A percentile compares a stretch with the other conserved stretches of the same genome.
Evolutionary conservation across 2,113 vertebrate genomes (phyloP).

Genomic region (Zeus faber): DNA sequence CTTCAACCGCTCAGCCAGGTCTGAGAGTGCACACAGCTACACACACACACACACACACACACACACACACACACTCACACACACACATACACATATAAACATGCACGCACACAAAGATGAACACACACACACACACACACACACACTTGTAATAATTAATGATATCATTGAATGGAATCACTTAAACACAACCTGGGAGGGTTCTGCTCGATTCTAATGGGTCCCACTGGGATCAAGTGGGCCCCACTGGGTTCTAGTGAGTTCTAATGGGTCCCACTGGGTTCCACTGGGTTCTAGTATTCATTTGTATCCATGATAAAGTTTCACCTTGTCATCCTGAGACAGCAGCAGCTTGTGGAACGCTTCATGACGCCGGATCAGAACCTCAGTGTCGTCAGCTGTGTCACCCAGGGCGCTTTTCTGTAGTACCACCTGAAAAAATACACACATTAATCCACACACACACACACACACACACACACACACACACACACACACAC

Average conservation of each 20-base stretch:
- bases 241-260: too few species aligned
- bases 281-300: too few species aligned
- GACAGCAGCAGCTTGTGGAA: slow-evolving; percentile 86
- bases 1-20: slow-evolving; percentile 68
- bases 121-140: too few species aligned
- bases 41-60: slow-evolving; percentile 5
- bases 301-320: too few species aligned
- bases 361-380: slow-evolving; percentile 82
- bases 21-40: slow-evolving; percentile 77
- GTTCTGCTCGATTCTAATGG: too few species aligned
- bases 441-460: neutral
- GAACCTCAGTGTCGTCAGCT: slow-evolving; percentile 79
- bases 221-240: too few species aligned
- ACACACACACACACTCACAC: neutral
- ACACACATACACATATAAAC: neutral
- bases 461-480: slow-evolving; percentile 23
- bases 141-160: too few species aligned
- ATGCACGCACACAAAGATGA: too few species aligned
- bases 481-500: slow-evolving; percentile 26
- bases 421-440: slow-evolving; percentile 78
- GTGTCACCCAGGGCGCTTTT: slow-evolving; percentile 77
- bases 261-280: too few species aligned
- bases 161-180: too few species aligned
- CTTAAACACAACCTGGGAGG: too few species aligned
- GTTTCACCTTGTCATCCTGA: slow-evolving; percentile 85